These are phyloP conservation scores for Catharus minimus DNA, from an alignment of 2,113 vertebrate species.

Conservation along the genomic window DNA sequence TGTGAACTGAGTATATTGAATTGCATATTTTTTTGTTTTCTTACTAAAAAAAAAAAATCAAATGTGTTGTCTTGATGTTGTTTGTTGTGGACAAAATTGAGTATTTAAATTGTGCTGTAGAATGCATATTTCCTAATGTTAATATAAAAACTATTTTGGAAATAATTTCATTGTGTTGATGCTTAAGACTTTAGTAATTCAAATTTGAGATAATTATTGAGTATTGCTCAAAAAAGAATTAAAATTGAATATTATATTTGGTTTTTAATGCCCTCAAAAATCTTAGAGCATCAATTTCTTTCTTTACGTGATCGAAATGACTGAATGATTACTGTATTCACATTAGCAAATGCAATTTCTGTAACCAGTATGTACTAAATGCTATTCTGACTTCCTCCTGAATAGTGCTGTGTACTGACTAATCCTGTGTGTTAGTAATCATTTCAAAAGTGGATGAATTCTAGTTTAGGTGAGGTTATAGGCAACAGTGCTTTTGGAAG, in stretches of 20 bases:
- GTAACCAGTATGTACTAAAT: background rate
- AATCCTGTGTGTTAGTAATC: background rate
- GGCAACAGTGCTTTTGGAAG: background rate
- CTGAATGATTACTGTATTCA: background rate
- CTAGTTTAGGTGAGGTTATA: background rate
- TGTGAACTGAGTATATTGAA: background rate
- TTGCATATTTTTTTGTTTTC: background rate
- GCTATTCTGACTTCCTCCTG: background rate
- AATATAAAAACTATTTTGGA: background rate
- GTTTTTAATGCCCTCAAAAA: background rate
- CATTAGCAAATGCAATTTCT: background rate
- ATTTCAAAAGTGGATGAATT: background rate
- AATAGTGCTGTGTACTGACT: background rate
- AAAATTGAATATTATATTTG: background rate
- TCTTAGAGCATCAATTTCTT: background rate
- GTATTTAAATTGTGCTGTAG: background rate
- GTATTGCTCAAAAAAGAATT: background rate
- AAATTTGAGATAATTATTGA: background rate
- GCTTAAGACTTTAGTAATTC: background rate
- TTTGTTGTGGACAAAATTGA: background rate
- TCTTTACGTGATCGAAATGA: background rate
- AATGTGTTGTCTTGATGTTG: background rate
- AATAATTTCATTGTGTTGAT: background rate
- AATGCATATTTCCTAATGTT: background rate
- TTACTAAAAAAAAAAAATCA: background rate